Percentiles rank a stretch among this genome's conserved stretches.
phyloP scores from a whole-genome alignment of 2,113 vertebrate species.

The Nesospiza acunhae region DNA sequence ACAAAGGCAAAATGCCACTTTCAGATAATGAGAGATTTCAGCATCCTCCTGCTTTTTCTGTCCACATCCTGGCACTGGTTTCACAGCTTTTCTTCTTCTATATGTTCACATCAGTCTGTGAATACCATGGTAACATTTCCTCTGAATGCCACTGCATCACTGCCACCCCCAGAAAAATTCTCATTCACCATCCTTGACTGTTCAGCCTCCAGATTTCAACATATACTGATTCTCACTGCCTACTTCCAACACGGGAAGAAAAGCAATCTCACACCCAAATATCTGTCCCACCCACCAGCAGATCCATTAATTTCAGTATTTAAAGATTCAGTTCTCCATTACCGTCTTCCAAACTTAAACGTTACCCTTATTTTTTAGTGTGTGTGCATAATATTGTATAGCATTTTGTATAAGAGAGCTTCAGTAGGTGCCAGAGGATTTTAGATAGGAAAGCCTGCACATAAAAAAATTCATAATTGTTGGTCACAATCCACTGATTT shows the following conservation, averaged over 20 bases:
- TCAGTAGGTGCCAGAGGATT: neutral
- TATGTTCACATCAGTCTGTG: slow-evolving; percentile 1
- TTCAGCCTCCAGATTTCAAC: slow-evolving; percentile 35
- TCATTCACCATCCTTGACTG: slow-evolving; percentile 50
- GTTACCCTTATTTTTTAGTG: neutral
- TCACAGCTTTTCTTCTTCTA: neutral
- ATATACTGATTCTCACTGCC: neutral
- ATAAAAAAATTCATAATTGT: neutral
- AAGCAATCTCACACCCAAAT: slow-evolving; percentile 12
- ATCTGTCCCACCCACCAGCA: neutral
- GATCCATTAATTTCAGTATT: neutral
- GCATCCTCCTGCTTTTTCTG: neutral
- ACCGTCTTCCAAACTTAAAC: neutral
- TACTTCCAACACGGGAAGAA: neutral
- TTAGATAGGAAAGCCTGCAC: neutral
- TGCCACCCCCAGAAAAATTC: slow-evolving; percentile 46
- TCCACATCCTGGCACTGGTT: neutral
- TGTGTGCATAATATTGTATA: neutral
- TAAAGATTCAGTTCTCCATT: neutral
- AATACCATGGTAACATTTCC: slow-evolving; percentile 38
- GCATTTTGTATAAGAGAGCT: neutral
- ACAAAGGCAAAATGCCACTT: neutral
- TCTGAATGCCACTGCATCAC: slow-evolving; percentile 21
- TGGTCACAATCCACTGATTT: neutral
- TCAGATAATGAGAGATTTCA: slow-evolving; percentile 14